phyloP scores from a whole-genome alignment of 1,140 invertebrate species.

The Pristionchus pacificus region DNA sequence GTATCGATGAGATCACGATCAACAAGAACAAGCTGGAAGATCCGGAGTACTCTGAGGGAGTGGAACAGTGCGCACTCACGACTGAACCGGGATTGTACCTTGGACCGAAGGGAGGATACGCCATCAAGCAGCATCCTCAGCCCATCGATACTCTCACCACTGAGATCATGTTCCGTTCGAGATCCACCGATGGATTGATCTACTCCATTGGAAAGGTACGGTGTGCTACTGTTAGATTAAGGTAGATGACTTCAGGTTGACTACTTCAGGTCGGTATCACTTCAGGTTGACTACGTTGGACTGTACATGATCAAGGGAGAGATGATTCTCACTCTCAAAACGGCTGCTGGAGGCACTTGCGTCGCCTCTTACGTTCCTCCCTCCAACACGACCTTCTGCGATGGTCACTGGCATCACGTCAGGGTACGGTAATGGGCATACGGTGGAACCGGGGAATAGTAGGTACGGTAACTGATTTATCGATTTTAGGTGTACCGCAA shows the following conservation, averaged over 20 bases:
- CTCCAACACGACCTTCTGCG: constrained; percentile 74
- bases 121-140: constrained; percentile 64
- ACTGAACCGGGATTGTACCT: constrained; percentile 86
- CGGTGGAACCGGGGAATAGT: background rate
- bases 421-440: constrained; percentile 65
- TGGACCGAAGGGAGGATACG: constrained; percentile 69
- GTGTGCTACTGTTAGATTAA: constrained; percentile 79
- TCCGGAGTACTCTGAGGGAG: constrained; percentile 60
- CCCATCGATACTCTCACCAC: constrained; percentile 66
- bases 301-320: background rate
- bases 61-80: constrained; percentile 74
- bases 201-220: constrained; percentile 72
- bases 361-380: constrained; percentile 70
- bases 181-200: constrained; percentile 75
- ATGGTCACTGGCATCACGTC: constrained; percentile 88
- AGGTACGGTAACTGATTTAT: background rate
- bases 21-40: constrained; percentile 68
- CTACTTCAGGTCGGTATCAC: background rate
- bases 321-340: constrained; percentile 68
- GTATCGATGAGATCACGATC: constrained; percentile 73
- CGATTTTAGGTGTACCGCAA: constrained; percentile 72
- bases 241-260: constrained; percentile 68
- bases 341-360: constrained; percentile 77
- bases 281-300: background rate
- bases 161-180: constrained; percentile 79